Evolutionary conservation across 2,888 invertebrate genomes (phyloP), one percentile per base, ranked within the genome.

Genomic region (Lithophane socia): DNA sequence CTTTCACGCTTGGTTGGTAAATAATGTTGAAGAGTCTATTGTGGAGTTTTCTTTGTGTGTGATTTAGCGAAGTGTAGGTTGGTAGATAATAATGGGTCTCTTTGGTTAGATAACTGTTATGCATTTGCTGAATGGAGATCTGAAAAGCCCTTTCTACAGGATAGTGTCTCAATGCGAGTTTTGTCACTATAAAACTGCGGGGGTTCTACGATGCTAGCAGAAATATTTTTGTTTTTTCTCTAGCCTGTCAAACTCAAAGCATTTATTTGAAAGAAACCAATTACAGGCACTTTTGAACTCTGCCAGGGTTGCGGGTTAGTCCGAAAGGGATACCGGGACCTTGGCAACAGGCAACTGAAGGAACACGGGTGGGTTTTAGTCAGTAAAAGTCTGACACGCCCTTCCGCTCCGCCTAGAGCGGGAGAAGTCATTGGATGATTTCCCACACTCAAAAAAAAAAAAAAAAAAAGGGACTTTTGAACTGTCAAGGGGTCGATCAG

Each of bases 1-100:
- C 78, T 71, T 84, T 85, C 74, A 63, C 37, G 61, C 54, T 75
- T 73, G 49, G 37, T 69, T 61, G 72, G 42, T 72, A 76, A 75
- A 65, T 73, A 73, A 70, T 24, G 68, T 63, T 60, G 58, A 67
- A 66, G 42, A 63, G 29, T 60, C 54, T 16, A 71, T 82, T 74
- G 74, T 74, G 24, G 18, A 71, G 49, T 24, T 73, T 68, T 70
- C 73, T 80, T 83, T 83, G 73, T 70, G 64, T 54, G 37, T 60
- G 60, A 56, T 79, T 65, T 72, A 71, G 47, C 63, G 47, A 47
- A 83, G 63, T 75, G 79, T 77, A 56, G 54, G 18, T 37, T 54
- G 21, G 29, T 49, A 60, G 64, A 64, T 79, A 52, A 69, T 44
- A 72, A 69, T 37, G 29, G 29, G 1, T 29, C 42, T 68, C 21